Base-by-base conservation (phyloP, 2,113 vertebrate genomes). In the Myotis yumanensis region DNA sequence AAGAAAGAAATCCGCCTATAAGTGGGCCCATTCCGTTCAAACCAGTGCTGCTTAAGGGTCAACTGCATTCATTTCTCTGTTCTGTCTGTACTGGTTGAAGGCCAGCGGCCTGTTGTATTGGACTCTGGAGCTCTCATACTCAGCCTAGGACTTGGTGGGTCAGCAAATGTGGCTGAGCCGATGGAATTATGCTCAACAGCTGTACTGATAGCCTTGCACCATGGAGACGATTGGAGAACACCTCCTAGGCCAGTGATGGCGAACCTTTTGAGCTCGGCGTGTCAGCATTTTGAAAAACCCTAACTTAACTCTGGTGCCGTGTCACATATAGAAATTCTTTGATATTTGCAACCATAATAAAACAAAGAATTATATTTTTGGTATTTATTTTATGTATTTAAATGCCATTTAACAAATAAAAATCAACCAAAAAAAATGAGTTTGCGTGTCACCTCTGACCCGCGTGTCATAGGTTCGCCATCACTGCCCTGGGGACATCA, bases 51-150 rank as follows among this genome's bases (percentile, higher is more conserved):
- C 11, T n/a, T 32, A 20, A 37, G 48, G 75, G 75, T n/a, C 5
- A 11, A 20, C 18, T 7, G 18, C 20, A 1, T 72, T 32, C 18
- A 14, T 14, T 71, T 69, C 14, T 59, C 14, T 51, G 23, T 43
- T 57, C 12, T 54, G 8, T 57, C 5, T 54, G 0, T 17, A 3
- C 4, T 91, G 5, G 18, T 3, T 0, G 1, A 79, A 18, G 23
- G 22, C 52, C 54, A 22, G 7, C 32, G 1, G 40, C 15, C 7
- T 23, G 2, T 20, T 54, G 2, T 25, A 1, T 76, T 84, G 76
- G 32, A 16, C 20, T 73, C 32, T 40, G 25, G 62, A 32, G 15
- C 17, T 52, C 2, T 48, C 43, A 9, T 11, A 4, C 30, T 83
- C 37, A 79, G 28, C n/a, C 51, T 0, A 43, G 40, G 48, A 57